Conservation (phyloP, 2,888 invertebrate genomes). For the Margaritifera margaritifera region DNA sequence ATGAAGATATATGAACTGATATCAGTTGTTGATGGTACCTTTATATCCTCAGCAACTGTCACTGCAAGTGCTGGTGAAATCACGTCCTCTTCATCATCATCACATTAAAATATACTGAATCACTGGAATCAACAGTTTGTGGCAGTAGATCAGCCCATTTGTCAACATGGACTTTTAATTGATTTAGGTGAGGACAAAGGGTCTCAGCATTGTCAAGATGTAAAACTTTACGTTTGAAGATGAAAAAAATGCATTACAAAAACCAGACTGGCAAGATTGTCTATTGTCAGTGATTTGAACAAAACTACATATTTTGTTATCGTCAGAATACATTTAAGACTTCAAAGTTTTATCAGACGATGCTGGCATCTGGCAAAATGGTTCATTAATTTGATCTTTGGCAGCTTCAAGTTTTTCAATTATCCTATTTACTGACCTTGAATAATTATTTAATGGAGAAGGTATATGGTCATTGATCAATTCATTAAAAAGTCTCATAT, state of each 20-base stretch:
- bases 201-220: background rate
- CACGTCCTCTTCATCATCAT: slow-evolving; percentile 1
- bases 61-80: background rate
- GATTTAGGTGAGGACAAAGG: slow-evolving; percentile 1
- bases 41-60: background rate
- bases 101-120: background rate
- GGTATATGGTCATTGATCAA: slow-evolving; percentile 3
- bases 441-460: background rate
- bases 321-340: too few species aligned
- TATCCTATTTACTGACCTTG: slow-evolving; percentile 2
- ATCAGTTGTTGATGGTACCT: background rate
- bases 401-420: background rate
- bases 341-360: too few species aligned
- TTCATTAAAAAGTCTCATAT: slow-evolving; percentile 5
- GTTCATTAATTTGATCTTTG: background rate
- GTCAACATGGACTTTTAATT: background rate
- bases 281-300: background rate
- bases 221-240: background rate
- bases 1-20: background rate
- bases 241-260: background rate
- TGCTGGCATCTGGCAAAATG: background rate
- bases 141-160: background rate
- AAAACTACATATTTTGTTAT: background rate
- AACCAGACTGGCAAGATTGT: background rate
- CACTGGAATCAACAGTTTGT: background rate